phyloP scores from a whole-genome alignment of 2,888 invertebrate species.

The Meteorus colon region DNA sequence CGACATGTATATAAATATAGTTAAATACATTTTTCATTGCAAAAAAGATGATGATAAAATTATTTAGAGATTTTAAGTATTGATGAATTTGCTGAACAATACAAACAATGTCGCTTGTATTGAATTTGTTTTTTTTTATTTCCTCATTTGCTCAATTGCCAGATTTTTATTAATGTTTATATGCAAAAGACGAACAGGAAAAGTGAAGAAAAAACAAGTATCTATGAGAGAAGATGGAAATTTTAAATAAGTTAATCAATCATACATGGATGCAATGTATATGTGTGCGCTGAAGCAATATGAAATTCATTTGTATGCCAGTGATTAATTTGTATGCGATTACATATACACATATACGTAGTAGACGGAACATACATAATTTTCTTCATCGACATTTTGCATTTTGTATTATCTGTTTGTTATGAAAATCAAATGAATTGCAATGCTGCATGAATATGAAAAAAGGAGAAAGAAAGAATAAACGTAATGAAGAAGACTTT shows the following conservation, averaged over 20 bases:
- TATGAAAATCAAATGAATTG: neutral
- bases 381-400: neutral
- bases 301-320: neutral
- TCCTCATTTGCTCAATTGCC: conserved; percentile 13
- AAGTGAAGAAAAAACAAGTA: neutral
- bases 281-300: neutral
- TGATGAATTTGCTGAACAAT: neutral
- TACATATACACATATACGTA: neutral
- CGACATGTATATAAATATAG: neutral
- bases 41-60: neutral
- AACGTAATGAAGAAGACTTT: neutral
- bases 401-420: neutral
- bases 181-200: neutral
- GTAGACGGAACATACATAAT: neutral
- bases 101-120: neutral
- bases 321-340: neutral
- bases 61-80: conserved; percentile 5
- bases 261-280: neutral
- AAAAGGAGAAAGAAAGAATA: neutral
- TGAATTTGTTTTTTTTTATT: neutral
- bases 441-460: neutral
- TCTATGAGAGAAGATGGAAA: neutral
- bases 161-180: conserved; percentile 5
- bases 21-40: conserved; percentile 6
- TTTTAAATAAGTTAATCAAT: neutral